Conservation (phyloP, 2,888 invertebrate genomes). For the Caenorhabditis panamensis region DNA sequence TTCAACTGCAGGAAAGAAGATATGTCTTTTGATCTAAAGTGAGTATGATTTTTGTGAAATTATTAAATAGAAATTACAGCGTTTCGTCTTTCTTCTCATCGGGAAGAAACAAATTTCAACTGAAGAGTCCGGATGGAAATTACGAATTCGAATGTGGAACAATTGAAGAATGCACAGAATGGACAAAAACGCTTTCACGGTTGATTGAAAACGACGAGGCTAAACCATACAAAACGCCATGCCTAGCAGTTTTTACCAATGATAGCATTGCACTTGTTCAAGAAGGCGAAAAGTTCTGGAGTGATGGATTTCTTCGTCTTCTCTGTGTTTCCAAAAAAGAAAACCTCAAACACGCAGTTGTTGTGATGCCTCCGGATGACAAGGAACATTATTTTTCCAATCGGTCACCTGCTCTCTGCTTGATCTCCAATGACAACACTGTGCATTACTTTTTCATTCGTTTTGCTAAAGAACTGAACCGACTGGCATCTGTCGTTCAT, state of each 20-base stretch:
- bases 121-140: conserved; percentile 20
- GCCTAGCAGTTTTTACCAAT: conserved; percentile 19
- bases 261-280: conserved; percentile 64
- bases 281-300: conserved; percentile 75
- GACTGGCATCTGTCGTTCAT: conserved; percentile 9
- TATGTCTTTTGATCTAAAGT: conserved; percentile 64
- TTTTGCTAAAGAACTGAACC: conserved; percentile 27
- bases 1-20: conserved; percentile 71
- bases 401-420: conserved; percentile 23
- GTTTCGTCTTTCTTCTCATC: too few relatives aligned
- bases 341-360: neutral
- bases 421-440: conserved; percentile 7
- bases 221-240: conserved; percentile 14
- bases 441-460: conserved; percentile 52
- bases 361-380: conserved; percentile 19
- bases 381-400: conserved; percentile 12
- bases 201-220: conserved; percentile 19
- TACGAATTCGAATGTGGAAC: conserved; percentile 46
- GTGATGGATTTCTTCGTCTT: conserved; percentile 77
- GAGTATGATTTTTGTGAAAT: conserved; percentile 5
- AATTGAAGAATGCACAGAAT: conserved; percentile 27
- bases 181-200: conserved; percentile 9
- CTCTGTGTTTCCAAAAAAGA: conserved; percentile 30
- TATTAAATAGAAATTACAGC: too few relatives aligned
- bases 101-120: conserved; percentile 28